These are phyloP conservation scores for Ephialtes manifestator DNA, from an alignment of 2,888 invertebrate genomes.

Conservation along the genomic window DNA sequence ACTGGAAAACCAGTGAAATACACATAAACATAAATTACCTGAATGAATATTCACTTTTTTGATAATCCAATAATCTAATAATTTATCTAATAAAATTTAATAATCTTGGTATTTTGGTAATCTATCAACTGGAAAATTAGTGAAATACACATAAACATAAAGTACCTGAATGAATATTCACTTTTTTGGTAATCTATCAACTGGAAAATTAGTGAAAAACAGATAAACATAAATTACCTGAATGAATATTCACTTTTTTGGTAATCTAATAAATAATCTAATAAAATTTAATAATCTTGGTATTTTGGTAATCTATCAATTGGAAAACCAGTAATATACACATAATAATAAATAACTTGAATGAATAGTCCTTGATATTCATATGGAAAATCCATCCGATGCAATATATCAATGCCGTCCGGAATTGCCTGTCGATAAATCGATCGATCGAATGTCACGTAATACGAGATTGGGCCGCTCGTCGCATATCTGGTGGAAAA, in stretches of 20 bases:
- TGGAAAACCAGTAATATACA: neutral
- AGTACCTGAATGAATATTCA: neutral
- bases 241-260: too few relatives aligned
- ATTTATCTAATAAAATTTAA: too few relatives aligned
- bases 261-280: too few relatives aligned
- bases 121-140: neutral
- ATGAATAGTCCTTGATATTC: neutral
- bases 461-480: neutral
- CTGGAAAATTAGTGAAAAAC: too few relatives aligned
- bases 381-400: conserved; percentile 21
- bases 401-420: neutral
- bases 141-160: neutral
- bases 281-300: too few relatives aligned
- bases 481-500: conserved; percentile 29
- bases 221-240: too few relatives aligned
- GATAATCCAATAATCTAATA: too few relatives aligned
- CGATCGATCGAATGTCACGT: conserved; percentile 34
- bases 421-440: conserved; percentile 4
- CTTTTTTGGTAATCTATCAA: too few relatives aligned
- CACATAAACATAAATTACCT: neutral
- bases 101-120: too few relatives aligned
- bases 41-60: neutral
- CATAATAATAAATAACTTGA: neutral
- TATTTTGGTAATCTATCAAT: neutral
- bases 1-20: neutral